Conservation (phyloP, 2,113 vertebrate genomes). For the Campylomormyrus tamandua region DNA sequence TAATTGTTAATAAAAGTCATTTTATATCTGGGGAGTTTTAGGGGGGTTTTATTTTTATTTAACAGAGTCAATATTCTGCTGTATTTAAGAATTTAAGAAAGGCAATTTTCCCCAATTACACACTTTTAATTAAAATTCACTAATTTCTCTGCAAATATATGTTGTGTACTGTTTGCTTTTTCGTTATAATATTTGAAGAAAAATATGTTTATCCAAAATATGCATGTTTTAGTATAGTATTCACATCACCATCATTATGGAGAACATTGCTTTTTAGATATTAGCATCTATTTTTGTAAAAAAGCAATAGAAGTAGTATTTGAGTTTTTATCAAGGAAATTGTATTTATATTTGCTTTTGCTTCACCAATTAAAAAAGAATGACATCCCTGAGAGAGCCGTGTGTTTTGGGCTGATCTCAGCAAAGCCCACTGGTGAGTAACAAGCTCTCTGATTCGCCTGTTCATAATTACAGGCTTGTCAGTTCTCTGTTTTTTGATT, state of each 20-base stretch:
- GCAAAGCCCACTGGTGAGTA: background rate
- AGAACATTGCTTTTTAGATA: background rate
- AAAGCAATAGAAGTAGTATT: background rate
- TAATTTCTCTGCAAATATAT: slow-evolving; percentile 54
- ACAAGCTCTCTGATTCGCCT: background rate
- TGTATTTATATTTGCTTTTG: background rate
- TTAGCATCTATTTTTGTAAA: background rate
- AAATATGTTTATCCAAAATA: background rate
- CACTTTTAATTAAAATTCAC: slow-evolving; percentile 83
- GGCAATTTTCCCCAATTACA: slow-evolving; percentile 70
- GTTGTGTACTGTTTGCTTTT: background rate
- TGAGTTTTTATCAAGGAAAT: background rate
- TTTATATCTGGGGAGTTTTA: slow-evolving; percentile 84
- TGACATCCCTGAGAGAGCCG: background rate
- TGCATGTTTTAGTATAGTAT: background rate
- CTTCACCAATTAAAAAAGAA: background rate
- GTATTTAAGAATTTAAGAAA: slow-evolving; percentile 84
- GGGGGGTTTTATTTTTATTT: slow-evolving; percentile 84
- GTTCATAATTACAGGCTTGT: background rate
- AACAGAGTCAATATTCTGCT: slow-evolving; percentile 90
- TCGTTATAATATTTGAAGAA: background rate
- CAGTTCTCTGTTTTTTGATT: background rate
- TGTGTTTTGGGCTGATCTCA: background rate
- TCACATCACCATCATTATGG: background rate
- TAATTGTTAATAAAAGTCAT: slow-evolving; percentile 77